Conservation (phyloP, 2,797 vertebrate species). For the Danio choprae region DNA sequence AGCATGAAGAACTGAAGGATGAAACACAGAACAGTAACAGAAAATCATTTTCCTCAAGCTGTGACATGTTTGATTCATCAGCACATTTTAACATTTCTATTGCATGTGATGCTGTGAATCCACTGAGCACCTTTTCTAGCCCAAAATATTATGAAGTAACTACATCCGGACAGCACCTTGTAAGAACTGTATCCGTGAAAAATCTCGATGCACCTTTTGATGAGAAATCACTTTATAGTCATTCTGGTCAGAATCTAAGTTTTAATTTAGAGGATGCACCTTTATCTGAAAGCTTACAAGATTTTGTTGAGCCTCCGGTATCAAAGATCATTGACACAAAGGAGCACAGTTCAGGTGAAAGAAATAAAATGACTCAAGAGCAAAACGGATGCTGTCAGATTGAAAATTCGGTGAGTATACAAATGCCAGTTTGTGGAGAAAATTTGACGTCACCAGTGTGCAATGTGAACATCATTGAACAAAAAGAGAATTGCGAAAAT, state of each 20-base stretch:
- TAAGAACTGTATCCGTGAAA: neutral
- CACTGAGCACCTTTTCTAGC: neutral
- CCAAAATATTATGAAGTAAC: slow-evolving; percentile 4
- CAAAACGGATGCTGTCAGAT: neutral
- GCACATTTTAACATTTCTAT: neutral
- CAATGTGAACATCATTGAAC: slow-evolving; percentile 32
- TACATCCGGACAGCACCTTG: neutral
- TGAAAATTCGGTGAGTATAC: neutral
- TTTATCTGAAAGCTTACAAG: slow-evolving; percentile 49
- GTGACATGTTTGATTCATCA: slow-evolving; percentile 33
- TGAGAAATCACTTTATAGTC: slow-evolving; percentile 27
- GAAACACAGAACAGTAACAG: neutral
- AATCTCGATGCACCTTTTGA: slow-evolving; percentile 17
- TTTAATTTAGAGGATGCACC: slow-evolving; percentile 45
- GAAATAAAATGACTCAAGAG: neutral
- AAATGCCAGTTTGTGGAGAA: neutral
- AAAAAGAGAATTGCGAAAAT: slow-evolving; percentile 8
- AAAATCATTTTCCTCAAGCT: neutral
- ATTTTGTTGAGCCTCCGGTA: slow-evolving; percentile 21
- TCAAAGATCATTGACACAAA: slow-evolving; percentile 10
- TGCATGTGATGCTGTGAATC: neutral
- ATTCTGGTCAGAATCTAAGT: slow-evolving; percentile 7
- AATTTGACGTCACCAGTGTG: slow-evolving; percentile 10
- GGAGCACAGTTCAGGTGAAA: neutral
- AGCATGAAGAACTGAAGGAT: slow-evolving; percentile 9